phyloP scores from a whole-genome alignment of 1,140 invertebrate species.

The Micrasema longulum region DNA sequence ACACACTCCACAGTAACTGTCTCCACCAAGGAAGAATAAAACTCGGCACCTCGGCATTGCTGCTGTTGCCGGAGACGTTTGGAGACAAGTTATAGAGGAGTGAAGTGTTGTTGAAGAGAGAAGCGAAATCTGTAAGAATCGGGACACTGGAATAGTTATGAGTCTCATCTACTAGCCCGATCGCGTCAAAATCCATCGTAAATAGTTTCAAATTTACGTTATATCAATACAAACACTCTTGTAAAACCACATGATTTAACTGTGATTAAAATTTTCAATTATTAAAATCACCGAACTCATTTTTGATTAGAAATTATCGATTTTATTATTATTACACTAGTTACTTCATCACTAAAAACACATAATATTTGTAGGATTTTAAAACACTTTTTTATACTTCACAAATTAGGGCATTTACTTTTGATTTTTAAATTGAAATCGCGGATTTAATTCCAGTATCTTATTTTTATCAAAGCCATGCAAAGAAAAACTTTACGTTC shows the following conservation, averaged over 20 bases:
- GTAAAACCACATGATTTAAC: not conserved
- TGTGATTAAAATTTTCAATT: no score
- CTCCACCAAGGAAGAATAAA: conserved; percentile 89
- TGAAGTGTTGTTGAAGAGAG: conserved; percentile 41
- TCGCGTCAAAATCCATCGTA: conserved; percentile 20
- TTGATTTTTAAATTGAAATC: no score
- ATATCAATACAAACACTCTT: conserved; percentile 13
- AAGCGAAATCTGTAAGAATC: conserved; percentile 40
- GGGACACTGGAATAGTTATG: not conserved
- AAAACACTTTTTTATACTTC: no score
- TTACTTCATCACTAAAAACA: no score
- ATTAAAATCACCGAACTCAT: no score
- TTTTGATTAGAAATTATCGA: no score
- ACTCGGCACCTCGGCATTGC: conserved; percentile 23
- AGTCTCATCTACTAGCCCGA: not conserved
- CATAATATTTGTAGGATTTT: no score
- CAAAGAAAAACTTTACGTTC: no score
- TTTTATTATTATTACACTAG: no score
- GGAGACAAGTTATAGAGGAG: not conserved
- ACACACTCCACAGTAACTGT: conserved; percentile 84
- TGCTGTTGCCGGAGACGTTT: not conserved
- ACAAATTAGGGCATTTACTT: no score
- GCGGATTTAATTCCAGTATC: no score
- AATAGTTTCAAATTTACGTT: conserved; percentile 16
- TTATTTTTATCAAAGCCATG: no score